Evolutionary conservation across 2,113 vertebrate species (phyloP).

Genomic region (Colossoma macropomum): DNA sequence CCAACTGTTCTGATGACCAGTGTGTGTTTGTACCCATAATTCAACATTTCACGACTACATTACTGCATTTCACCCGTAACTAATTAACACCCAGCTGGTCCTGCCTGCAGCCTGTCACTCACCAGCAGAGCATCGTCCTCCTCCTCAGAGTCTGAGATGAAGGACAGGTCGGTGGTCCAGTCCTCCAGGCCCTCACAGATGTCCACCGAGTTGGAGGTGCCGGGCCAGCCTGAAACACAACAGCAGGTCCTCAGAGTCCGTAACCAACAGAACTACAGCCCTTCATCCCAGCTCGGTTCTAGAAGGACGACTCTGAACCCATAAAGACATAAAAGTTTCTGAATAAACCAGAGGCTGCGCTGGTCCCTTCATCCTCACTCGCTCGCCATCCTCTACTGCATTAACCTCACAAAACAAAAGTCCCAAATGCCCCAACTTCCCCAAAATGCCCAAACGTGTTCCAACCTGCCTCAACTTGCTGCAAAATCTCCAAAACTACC

Average conservation of each 20-base stretch:
- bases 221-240: constrained; percentile 81
- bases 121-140: constrained; percentile 86
- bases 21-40: neutral
- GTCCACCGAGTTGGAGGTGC: constrained; percentile 82
- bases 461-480: no score
- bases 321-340: no score
- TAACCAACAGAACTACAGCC: neutral
- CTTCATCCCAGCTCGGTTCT: no score
- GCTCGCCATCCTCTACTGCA: no score
- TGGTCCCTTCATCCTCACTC: no score
- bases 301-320: no score
- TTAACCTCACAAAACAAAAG: no score
- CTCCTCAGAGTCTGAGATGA: constrained; percentile 84
- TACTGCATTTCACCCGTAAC: neutral
- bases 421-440: no score
- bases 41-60: neutral
- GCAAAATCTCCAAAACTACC: no score
- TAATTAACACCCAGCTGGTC: no score
- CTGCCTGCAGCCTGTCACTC: constrained; percentile 55
- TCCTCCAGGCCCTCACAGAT: constrained; percentile 85
- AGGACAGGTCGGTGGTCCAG: constrained; percentile 85
- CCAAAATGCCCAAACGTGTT: no score
- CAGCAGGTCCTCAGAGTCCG: neutral
- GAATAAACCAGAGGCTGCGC: no score
- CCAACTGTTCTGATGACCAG: neutral